Evolutionary conservation across 2,113 vertebrate species (phyloP).

Genomic region (Amphiprion percula): DNA sequence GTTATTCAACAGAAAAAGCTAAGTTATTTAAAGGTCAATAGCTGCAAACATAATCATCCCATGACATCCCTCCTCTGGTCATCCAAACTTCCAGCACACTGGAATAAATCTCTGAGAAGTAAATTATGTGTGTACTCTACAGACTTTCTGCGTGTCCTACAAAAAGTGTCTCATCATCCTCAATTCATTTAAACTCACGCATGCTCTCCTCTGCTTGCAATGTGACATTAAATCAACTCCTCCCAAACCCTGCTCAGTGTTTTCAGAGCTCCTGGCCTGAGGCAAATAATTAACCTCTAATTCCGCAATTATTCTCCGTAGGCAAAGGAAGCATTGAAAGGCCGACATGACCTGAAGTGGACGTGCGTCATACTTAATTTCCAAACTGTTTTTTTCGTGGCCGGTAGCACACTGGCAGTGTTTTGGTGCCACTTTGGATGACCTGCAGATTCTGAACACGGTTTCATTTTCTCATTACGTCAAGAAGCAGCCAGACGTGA

Average conservation of each 20-base stretch:
- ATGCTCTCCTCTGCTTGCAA: neutral
- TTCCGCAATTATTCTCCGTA: conserved; percentile 38
- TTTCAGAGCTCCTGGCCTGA: neutral
- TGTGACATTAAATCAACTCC: neutral
- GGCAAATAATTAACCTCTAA: conserved; percentile 42
- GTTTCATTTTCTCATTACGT: conserved; percentile 27
- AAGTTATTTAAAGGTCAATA: too few relatives aligned
- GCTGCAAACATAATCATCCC: too few relatives aligned
- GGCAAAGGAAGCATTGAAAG: conserved; percentile 15
- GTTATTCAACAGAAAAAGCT: too few relatives aligned
- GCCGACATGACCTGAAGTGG: conserved; percentile 13
- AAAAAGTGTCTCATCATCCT: too few relatives aligned
- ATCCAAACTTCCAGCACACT: too few relatives aligned
- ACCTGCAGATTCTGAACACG: conserved; percentile 37
- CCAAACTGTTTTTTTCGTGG: conserved; percentile 14
- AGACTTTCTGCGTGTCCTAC: too few relatives aligned
- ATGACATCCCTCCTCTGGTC: too few relatives aligned
- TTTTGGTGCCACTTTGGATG: conserved; percentile 7
- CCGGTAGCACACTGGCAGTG: conserved; percentile 11
- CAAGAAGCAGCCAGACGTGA: conserved; percentile 25
- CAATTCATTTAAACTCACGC: neutral
- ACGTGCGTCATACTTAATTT: conserved; percentile 56
- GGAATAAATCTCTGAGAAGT: too few relatives aligned
- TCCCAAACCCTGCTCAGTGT: neutral
- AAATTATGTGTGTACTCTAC: too few relatives aligned